These are phyloP conservation scores for Tetragonisca angustula DNA, from an alignment of 2,888 invertebrate genomes.

Conservation along the genomic window DNA sequence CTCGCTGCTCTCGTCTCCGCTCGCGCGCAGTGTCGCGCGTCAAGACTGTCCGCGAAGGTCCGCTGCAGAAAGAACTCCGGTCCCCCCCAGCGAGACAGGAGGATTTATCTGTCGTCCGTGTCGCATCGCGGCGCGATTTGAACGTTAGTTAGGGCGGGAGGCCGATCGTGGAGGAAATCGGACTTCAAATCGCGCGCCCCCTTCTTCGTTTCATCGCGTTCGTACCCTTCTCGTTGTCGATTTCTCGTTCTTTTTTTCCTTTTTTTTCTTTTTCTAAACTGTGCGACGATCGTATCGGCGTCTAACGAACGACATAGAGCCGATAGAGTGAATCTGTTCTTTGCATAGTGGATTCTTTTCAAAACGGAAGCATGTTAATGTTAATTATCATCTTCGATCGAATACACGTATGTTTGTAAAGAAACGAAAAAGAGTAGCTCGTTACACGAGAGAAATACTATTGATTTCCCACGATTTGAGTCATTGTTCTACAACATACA, in stretches of 20 bases:
- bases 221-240: neutral
- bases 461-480: slow-evolving; percentile 9
- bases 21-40: slow-evolving; percentile 13
- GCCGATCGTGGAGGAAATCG: slow-evolving; percentile 38
- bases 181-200: neutral
- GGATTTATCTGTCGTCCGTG: slow-evolving; percentile 56
- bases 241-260: neutral
- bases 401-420: neutral
- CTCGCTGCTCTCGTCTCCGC: neutral
- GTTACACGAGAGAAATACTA: neutral
- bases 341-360: too few relatives aligned
- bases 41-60: slow-evolving; percentile 9
- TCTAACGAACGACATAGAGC: neutral
- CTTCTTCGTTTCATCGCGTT: neutral
- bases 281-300: neutral
- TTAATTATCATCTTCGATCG: too few relatives aligned
- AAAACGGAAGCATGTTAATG: too few relatives aligned
- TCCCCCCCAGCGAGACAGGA: slow-evolving; percentile 5
- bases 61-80: neutral
- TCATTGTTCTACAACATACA: slow-evolving; percentile 4
- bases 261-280: neutral
- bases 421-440: neutral
- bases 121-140: slow-evolving; percentile 28
- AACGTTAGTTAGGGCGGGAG: slow-evolving; percentile 33
- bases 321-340: neutral